phyloP scores from a whole-genome alignment of 2,797 vertebrate genomes.

The Eidolon dupreanum region DNA sequence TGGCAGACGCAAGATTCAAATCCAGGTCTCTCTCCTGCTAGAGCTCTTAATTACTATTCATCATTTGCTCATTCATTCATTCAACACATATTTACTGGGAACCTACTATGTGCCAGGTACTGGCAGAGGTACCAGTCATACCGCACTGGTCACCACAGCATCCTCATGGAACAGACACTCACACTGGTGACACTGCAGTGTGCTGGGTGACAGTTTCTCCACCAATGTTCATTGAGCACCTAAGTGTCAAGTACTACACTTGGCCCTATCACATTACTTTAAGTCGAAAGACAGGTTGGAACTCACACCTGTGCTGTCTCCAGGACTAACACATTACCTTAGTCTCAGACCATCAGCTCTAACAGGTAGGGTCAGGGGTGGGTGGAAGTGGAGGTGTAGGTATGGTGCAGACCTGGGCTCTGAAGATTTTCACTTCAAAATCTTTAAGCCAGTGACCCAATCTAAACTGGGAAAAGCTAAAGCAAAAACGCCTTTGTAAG shows the following conservation, averaged over 20 bases:
- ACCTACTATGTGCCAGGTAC: neutral
- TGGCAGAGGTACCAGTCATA: fast-evolving
- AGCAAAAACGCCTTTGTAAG: neutral
- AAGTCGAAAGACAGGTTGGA: neutral
- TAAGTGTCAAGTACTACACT: fast-evolving
- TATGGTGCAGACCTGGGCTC: neutral
- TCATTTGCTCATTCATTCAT: neutral
- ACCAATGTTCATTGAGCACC: fast-evolving
- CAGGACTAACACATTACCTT: fast-evolving
- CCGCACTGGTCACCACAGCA: neutral
- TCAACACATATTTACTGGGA: neutral
- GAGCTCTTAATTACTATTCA: neutral
- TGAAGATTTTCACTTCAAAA: neutral
- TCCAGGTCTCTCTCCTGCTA: neutral
- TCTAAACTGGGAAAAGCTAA: neutral
- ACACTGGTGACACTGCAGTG: neutral
- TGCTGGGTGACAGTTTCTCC: fast-evolving
- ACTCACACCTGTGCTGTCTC: neutral
- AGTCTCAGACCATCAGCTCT: neutral
- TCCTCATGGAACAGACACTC: neutral
- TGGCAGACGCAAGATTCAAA: neutral
- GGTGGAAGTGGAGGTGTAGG: fast-evolving
- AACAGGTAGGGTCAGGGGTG: no score
- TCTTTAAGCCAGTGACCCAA: neutral
- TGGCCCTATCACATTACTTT: neutral